These are phyloP conservation scores for Rhogogaster chlorosoma DNA, from an alignment of 2,888 invertebrate species.

Conservation along the genomic window DNA sequence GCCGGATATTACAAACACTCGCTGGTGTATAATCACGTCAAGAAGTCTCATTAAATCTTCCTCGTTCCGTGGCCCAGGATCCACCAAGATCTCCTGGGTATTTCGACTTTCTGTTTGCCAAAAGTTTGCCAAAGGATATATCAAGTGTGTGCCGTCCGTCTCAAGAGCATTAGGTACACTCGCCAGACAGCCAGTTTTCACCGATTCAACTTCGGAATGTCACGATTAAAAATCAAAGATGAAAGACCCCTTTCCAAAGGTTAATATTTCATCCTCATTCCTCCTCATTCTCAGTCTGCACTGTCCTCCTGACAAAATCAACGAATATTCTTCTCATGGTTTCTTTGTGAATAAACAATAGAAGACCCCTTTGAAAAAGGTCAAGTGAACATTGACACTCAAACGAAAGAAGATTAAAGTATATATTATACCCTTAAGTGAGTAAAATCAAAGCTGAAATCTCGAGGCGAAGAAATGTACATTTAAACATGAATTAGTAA, in stretches of 20 bases:
- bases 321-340: background rate
- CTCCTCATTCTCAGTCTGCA: background rate
- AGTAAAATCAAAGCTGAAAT: background rate
- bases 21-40: background rate
- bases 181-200: background rate
- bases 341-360: slow-evolving; percentile 1
- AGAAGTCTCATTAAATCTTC: slow-evolving; percentile 2
- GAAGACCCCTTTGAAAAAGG: background rate
- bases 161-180: slow-evolving; percentile 29
- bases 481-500: background rate
- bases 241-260: background rate
- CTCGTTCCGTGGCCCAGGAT: background rate
- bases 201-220: slow-evolving; percentile 4
- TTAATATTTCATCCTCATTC: background rate
- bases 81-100: background rate
- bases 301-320: background rate
- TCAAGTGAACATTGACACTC: slow-evolving; percentile 14
- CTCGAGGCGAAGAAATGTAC: background rate
- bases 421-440: background rate
- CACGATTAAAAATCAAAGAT: slow-evolving; percentile 15
- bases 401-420: background rate
- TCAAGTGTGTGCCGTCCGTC: slow-evolving; percentile 39
- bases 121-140: slow-evolving; percentile 31
- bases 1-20: background rate
- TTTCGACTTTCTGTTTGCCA: slow-evolving; percentile 18